Evolutionary conservation across 2,888 invertebrate species (phyloP), one percentile per base, ranked within the genome.

Genomic region (Blastobasis adustella): DNA sequence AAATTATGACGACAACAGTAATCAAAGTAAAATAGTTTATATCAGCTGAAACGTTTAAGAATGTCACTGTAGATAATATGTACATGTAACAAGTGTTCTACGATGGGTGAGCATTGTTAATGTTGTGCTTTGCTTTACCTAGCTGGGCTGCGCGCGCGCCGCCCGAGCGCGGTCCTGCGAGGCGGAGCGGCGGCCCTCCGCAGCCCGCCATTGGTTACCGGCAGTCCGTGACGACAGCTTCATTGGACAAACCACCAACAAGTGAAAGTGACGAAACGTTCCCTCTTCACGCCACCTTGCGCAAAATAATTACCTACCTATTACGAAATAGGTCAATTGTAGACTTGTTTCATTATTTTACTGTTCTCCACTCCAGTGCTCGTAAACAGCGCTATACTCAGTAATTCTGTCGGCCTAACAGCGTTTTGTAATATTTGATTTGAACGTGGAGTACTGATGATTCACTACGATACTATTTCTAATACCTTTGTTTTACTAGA

Each of bases 181-280:
- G 84, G 86, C 82, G 87, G 83, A 82, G 86, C 83, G 85, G 83
- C 79, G 82, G 66, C 69, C 75, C 50, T 77, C 79, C 74, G 85
- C 86, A 70, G 66, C 68, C 75, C 49, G 77, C 79, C 74, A 86
- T 87, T 87, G 86, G 86, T 79, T 82, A 74, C 79, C 71, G 79
- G 55, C 80, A 75, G 77, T 84, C 71, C 86, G 83, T 86, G 85
- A 84, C 87, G 79, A 79, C 72, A 69, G 72, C 78, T 72, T 77
- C 79, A 88, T 87, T 87, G 87, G 87, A 83, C 82, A 83, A 77
- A 70, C 67, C 73, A 64, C 73, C 74, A 67, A 73, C 68, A 73
- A 79, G 82, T 81, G 84, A 86, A 84, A 83, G 84, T 85, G 81
- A 82, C 76, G 73, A 79, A 76, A 75, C 64, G 63, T 62, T 76